Percentiles rank a stretch among this genome's conserved stretches.
These are phyloP conservation scores for Porites evermanni DNA, from an alignment of 92 coral and sea anemone genomes.

Conservation along the genomic window DNA sequence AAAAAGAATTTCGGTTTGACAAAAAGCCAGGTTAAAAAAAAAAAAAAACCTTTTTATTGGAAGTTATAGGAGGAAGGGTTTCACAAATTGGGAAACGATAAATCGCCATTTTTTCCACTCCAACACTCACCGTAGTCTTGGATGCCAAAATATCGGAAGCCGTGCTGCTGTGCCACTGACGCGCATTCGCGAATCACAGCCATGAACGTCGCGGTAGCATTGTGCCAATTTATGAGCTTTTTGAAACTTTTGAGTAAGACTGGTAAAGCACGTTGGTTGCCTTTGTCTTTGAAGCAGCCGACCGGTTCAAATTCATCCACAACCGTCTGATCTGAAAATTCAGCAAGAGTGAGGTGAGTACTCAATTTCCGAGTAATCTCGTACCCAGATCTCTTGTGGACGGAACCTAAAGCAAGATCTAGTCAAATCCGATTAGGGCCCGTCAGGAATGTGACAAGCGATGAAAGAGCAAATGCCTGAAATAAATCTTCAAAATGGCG, in stretches of 20 bases:
- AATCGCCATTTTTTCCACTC: background rate
- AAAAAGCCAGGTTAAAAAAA: no score
- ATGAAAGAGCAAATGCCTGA: no score
- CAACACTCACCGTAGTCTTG: background rate
- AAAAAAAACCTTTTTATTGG: no score
- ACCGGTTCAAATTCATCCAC: background rate
- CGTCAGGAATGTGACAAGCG: no score
- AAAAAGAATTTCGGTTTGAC: no score
- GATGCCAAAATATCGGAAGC: slow-evolving; percentile 2
- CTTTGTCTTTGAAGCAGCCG: background rate
- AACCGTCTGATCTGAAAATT: background rate
- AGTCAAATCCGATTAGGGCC: no score
- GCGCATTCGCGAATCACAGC: background rate
- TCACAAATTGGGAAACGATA: no score
- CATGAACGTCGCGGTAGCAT: background rate
- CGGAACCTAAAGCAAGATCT: no score
- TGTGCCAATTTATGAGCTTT: background rate
- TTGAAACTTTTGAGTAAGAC: background rate
- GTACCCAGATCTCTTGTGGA: no score
- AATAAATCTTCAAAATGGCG: no score
- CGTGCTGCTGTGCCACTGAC: background rate
- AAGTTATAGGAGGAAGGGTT: no score
- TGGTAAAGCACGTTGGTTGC: background rate
- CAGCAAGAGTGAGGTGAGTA: background rate
- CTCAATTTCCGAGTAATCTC: no score